Conservation (phyloP, 2,888 invertebrate genomes). For the Lycocerus yunnanus region DNA sequence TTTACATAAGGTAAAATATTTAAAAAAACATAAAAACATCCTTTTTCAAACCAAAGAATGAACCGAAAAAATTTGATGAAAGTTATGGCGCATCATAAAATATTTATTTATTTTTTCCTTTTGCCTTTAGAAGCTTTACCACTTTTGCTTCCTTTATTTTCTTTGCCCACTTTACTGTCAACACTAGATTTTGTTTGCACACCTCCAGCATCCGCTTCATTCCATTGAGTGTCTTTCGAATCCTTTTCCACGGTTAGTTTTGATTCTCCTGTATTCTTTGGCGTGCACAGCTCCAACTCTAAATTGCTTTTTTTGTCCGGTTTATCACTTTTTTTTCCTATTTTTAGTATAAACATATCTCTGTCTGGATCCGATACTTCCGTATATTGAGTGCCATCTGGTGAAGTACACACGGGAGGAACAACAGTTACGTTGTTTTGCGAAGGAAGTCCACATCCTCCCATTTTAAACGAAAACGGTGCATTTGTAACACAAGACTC, state of each 20-base stretch:
- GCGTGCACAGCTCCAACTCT: conserved; percentile 75
- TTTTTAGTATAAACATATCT: conserved; percentile 72
- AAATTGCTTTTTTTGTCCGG: conserved; percentile 71
- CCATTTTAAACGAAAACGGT: conserved; percentile 47
- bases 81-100: background rate
- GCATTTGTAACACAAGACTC: background rate
- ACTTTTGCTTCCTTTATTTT: conserved; percentile 25
- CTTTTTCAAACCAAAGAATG: background rate
- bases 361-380: conserved; percentile 69
- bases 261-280: conserved; percentile 65
- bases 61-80: background rate
- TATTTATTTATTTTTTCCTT: background rate
- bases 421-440: conserved; percentile 48
- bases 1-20: background rate
- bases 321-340: conserved; percentile 76
- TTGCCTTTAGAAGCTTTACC: background rate
- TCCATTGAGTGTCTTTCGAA: conserved; percentile 70
- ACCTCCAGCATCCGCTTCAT: conserved; percentile 55
- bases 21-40: background rate
- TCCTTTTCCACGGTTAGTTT: conserved; percentile 59
- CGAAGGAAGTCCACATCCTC: conserved; percentile 34
- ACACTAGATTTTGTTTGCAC: background rate
- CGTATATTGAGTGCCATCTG: conserved; percentile 62
- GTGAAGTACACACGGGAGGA: conserved; percentile 58
- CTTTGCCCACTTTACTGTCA: conserved; percentile 28